Percentiles rank a stretch among this genome's conserved stretches.
phyloP scores from a whole-genome alignment of 2,113 vertebrate species.

The Glaucidium brasilianum region DNA sequence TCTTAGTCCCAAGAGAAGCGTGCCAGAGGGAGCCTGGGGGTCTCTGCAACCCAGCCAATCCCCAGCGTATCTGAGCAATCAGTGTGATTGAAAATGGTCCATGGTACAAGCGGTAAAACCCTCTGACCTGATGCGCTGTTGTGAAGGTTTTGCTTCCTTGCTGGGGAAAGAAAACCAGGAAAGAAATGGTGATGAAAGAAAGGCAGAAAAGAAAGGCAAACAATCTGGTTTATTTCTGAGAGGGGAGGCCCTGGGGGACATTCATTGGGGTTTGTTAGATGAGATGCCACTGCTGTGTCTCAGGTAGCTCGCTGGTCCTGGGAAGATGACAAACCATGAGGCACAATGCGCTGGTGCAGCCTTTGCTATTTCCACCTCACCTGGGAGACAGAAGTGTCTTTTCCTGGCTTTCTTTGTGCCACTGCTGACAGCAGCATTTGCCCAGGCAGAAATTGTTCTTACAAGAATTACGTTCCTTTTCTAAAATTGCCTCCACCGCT shows the following conservation, averaged over 20 bases:
- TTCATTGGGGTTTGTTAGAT: not conserved
- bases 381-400: not conserved
- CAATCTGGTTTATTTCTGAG: not conserved
- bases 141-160: not conserved
- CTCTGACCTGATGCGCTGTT: not conserved
- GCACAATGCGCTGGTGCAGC: fast-evolving
- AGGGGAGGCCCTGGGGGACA: not conserved
- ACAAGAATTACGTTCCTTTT: not conserved
- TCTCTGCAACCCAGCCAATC: not conserved
- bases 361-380: not conserved
- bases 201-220: not conserved
- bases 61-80: not conserved
- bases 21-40: not conserved
- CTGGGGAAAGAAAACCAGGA: not conserved
- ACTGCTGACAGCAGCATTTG: not conserved
- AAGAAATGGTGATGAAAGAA: not conserved
- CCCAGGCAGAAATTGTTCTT: not conserved
- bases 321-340: not conserved
- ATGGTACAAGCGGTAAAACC: not conserved
- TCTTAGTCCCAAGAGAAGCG: not conserved
- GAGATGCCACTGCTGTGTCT: not conserved
- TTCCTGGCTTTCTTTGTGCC: not conserved
- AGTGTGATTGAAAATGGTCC: not conserved
- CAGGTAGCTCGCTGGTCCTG: not conserved
- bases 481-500: not conserved